Base-by-base conservation (phyloP, 2,888 invertebrate genomes). In the Phytoseiulus persimilis region DNA sequence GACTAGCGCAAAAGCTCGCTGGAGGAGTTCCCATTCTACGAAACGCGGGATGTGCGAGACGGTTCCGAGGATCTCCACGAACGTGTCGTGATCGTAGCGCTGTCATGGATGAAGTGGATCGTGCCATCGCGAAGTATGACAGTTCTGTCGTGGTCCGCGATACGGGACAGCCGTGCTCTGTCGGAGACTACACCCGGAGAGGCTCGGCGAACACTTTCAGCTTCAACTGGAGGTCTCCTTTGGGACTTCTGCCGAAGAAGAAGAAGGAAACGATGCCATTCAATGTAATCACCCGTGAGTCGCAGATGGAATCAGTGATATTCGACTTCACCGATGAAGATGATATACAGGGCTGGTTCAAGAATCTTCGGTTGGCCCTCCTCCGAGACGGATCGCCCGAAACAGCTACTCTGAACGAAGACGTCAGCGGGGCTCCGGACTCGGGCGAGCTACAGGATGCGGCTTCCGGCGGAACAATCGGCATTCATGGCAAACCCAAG, bases 141-240 rank as follows among this genome's bases (percentile, higher is more conserved):
- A 65, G 28, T 28, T 14, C 23, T 65, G 65, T 65, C 14, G 28
- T 65, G 23, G 65, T 65, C 23, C 18, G 18, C 65, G 65, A 65
- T 23, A 65, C 65, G 28, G 18, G 2, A 11, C 32, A 32, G 87
- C 87, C 14, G 9, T 3, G 1, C 33, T 87, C 87, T n/a, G 45
- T 87, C 9, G 33, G 33, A 33, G 33, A 87, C 45, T 33, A 9
- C 39, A 6, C 87, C n/a, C 32, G 87, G 9, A 28, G 33, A 18
- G 33, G 87, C 87, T 33, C 87, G 11, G 9, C 32, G n/a, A 65
- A 3, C 23, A 87, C 33, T 28, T 87, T 87, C 31, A 33, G 33
- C 32, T 87, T 87, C 87, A 87, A 83, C 83, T 83, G 83, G 83
- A 83, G 83, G 31, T 31, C 83, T 18, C 83, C 83, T 23, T 28